Evolutionary conservation across 1,140 invertebrate genomes (phyloP).

Genomic region (Neodiprion lecontei): DNA sequence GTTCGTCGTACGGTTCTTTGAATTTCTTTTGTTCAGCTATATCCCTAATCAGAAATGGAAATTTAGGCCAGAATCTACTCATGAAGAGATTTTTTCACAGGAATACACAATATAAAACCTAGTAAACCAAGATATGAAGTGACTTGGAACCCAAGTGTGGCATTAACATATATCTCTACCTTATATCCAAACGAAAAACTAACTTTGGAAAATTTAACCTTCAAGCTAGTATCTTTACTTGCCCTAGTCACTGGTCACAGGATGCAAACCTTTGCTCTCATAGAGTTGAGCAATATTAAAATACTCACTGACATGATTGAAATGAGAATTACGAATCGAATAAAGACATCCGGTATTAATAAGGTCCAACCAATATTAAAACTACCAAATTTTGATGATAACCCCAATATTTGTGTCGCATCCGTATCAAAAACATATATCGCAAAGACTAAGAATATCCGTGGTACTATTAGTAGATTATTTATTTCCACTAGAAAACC

Average conservation of each 20-base stretch:
- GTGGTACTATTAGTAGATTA: not conserved
- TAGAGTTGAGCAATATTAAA: slow-evolving; percentile 30
- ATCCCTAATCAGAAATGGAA: not conserved
- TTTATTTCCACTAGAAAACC: not conserved
- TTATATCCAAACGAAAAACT: slow-evolving; percentile 10
- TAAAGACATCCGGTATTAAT: slow-evolving; percentile 21
- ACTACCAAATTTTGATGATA: slow-evolving; percentile 18
- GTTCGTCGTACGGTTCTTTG: not conserved
- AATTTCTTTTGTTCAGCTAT: not conserved
- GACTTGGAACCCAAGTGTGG: not conserved
- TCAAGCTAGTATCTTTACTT: slow-evolving; percentile 66
- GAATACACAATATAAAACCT: not conserved
- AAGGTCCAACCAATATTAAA: slow-evolving; percentile 22
- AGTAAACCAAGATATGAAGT: not conserved
- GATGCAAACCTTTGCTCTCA: slow-evolving; percentile 34
- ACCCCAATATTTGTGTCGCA: slow-evolving; percentile 24
- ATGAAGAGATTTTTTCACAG: not conserved
- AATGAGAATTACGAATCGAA: slow-evolving; percentile 27
- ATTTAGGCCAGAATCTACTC: not conserved
- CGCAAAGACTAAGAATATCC: slow-evolving; percentile 10
- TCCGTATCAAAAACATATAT: slow-evolving; percentile 19
- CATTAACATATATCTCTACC: not conserved
- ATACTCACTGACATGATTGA: slow-evolving; percentile 17
- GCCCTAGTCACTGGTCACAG: slow-evolving; percentile 52
- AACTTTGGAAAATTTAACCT: slow-evolving; percentile 23